Evolutionary conservation across 2,113 vertebrate genomes (phyloP).

Genomic region (Menura novaehollandiae): DNA sequence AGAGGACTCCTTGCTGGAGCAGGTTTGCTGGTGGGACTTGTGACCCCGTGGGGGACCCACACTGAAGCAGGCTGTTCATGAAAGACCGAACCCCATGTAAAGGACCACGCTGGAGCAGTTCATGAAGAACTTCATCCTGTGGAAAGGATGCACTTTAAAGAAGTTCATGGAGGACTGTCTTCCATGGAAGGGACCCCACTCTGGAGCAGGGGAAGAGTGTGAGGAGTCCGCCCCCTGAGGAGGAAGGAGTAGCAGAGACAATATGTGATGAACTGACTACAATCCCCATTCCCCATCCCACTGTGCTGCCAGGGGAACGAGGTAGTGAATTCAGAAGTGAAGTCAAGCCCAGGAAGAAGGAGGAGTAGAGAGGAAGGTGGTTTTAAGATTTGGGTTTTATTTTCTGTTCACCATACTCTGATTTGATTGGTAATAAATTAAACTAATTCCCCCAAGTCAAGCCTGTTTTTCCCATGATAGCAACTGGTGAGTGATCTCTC

Average conservation of each 20-base stretch:
- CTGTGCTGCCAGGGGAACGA: fast-evolving
- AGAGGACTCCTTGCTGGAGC: fast-evolving
- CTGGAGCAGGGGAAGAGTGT: background rate
- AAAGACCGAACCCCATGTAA: background rate
- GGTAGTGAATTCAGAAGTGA: background rate
- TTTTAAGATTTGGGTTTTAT: background rate
- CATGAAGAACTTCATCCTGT: background rate
- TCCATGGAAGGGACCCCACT: background rate
- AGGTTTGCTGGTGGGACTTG: background rate
- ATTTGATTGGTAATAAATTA: background rate
- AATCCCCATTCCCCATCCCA: background rate
- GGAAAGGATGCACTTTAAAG: background rate
- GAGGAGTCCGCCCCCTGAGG: too few species aligned
- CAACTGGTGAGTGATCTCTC: background rate
- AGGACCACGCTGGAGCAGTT: fast-evolving
- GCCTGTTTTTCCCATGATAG: fast-evolving
- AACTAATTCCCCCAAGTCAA: background rate
- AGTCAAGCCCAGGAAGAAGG: background rate
- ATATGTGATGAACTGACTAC: background rate
- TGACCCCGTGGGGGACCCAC: background rate
- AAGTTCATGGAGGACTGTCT: background rate
- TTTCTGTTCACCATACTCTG: background rate
- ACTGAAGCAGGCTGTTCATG: background rate
- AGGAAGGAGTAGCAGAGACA: background rate
- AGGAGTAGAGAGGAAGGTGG: fast-evolving